A percentile compares a stretch with the other conserved stretches of the same genome.
phyloP scores from a whole-genome alignment of 2,888 invertebrate species.

The Scaptomyza reducta region DNA sequence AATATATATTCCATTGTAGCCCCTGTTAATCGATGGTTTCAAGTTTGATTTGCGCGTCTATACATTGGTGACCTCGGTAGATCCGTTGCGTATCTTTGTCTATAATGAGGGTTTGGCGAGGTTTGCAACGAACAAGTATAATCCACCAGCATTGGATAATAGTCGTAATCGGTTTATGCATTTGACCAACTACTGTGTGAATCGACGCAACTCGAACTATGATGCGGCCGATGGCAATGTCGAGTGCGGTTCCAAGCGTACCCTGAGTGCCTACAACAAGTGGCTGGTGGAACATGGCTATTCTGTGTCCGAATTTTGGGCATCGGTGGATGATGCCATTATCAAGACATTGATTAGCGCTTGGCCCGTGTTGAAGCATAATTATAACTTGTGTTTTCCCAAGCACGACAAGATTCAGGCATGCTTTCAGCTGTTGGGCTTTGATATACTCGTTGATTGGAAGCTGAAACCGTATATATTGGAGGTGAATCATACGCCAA shows the following conservation, averaged over 20 bases:
- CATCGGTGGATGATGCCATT: constrained; percentile 94
- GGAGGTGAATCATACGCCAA: constrained; percentile 97
- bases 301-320: constrained; percentile 91
- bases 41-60: constrained; percentile 97
- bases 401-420: constrained; percentile 93
- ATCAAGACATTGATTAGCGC: constrained; percentile 96
- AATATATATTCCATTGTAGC: constrained; percentile 84
- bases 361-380: constrained; percentile 94
- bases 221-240: constrained; percentile 88
- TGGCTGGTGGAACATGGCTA: constrained; percentile 88
- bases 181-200: constrained; percentile 96
- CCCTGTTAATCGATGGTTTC: constrained; percentile 94
- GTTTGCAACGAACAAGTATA: constrained; percentile 95
- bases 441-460: constrained; percentile 94
- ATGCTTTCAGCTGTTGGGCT: constrained; percentile 96
- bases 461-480: constrained; percentile 93
- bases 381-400: constrained; percentile 94
- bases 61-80: constrained; percentile 94
- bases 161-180: constrained; percentile 96
- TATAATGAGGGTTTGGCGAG: constrained; percentile 95
- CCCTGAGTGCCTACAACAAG: constrained; percentile 91
- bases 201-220: constrained; percentile 94
- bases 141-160: constrained; percentile 92
- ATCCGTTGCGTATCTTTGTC: constrained; percentile 94
- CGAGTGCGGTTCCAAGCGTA: constrained; percentile 94